Evolutionary conservation across 2,113 vertebrate species (phyloP), one percentile per base, ranked within the genome.

Genomic region (Engraulis encrasicolus): DNA sequence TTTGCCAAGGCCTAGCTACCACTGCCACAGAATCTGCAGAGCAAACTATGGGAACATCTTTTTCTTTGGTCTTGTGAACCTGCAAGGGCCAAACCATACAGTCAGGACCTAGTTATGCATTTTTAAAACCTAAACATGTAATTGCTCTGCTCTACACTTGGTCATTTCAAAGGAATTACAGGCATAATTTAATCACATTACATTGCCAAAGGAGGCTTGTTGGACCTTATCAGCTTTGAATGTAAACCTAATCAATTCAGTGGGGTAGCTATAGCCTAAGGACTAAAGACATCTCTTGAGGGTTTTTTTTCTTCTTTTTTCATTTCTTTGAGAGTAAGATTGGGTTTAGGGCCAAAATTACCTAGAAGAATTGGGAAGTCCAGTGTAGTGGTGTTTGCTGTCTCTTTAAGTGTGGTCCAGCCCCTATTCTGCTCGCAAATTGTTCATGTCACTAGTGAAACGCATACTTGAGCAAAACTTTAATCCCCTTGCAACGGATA

Each of bases 401-500:
- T 93, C 93, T 92, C 93, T 95, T 95, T 95, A 94, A 95, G 92
- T 91, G 84, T 78, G 87, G 88, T 87, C 66, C 90, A 61, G 54
- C 81, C 84, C 88, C 88, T 92, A 52, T 81, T 79, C 81, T 89
- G 87, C 88, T 89, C 27, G 66, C 66, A 74, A 74, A 74, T 74
- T 74, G 66, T 74, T n/a, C 66, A 74, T 74, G 12, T 31, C 66
- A 15, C 9, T 74, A 17, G 66, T 74, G 66, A 74, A 74, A 74
- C 31, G 27, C 27, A 74, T 23, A 74, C 66, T 74, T 74, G 14
- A 31, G 27, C 4, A 74, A 34, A n/a, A 74, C 6, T 80, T 31
- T 74, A 85, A 2, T 86, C 31, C 88, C 34, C 86, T 88, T 90
- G 91, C 88, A 50, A 80, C 78, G 50, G 23, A 61, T 49, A 54